Base-by-base conservation (phyloP, 2,113 vertebrate genomes). In the Plotosus lineatus region DNA sequence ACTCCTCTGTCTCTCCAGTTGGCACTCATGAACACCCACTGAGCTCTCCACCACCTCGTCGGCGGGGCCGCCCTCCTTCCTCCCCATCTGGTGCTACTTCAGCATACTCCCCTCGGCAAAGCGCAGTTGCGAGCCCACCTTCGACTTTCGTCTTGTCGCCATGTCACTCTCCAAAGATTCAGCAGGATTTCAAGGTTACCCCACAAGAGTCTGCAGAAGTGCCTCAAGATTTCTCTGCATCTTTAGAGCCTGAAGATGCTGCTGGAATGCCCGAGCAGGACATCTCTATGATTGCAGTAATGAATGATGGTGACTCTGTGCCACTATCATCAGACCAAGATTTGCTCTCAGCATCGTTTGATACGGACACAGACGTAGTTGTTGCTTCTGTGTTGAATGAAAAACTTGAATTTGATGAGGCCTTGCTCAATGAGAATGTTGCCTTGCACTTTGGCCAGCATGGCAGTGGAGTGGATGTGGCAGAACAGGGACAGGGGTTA, bases 371-470 rank as follows among this genome's bases (percentile, higher is more conserved):
- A 0, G 94, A 95, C 81, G 93, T 93, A 63, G 95, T 93, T 0
- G 91, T 95, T 84, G 94, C 93, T 3, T 94, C 94, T 1, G 90
- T 95, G 89, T 87, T 96, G 58, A 94, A 93, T 28, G 91, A 93
- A 26, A 94, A 95, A 81, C 88, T 95, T 44, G 95, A 95, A 58
- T 95, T 97, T 33, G 95, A 95, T 5, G 95, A 94, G 58, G 85
- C 90, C 3, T 87, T 95, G 63, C 91, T 96, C 42, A 89, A 87
- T 0, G 94, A 95, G 79, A 93, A 93, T 55, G 90, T 93, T 82
- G 87, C 90, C 0, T 88, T 94, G 71, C 87, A 90, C 68, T 93
- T 90, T 7, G 89, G 86, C 36, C 74, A 87, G 60, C 86, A 90
- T 51, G 38, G 74, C 11, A 66, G 76, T 42, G 85, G 83, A 15